A percentile compares a stretch with the other conserved stretches of the same genome.
phyloP scores from a whole-genome alignment of 2,888 invertebrate genomes.

The Acleris holmiana region DNA sequence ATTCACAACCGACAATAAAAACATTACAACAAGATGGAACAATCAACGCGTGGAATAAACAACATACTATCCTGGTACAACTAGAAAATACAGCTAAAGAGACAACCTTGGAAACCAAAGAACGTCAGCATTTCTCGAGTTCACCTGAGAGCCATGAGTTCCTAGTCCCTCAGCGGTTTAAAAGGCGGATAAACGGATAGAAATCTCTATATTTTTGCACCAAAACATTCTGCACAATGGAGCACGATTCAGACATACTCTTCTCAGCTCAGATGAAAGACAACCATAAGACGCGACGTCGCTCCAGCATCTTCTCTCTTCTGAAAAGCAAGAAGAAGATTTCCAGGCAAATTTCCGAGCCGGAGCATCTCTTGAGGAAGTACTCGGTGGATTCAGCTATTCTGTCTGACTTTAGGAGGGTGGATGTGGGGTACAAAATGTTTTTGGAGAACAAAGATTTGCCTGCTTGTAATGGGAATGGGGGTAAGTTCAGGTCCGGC shows the following conservation, averaged over 20 bases:
- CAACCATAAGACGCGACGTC: slow-evolving; percentile 53
- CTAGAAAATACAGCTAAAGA: too few relatives aligned
- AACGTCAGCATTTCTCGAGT: too few relatives aligned
- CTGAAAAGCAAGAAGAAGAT: slow-evolving; percentile 68
- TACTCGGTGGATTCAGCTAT: slow-evolving; percentile 72
- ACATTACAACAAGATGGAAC: too few relatives aligned
- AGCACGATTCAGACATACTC: slow-evolving; percentile 54
- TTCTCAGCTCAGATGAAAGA: slow-evolving; percentile 56
- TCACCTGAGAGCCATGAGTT: too few relatives aligned
- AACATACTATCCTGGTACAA: too few relatives aligned
- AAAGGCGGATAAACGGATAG: background rate
- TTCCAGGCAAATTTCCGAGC: slow-evolving; percentile 66
- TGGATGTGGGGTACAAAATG: slow-evolving; percentile 46
- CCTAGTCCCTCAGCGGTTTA: too few relatives aligned
- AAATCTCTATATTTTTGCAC: background rate
- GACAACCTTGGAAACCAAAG: too few relatives aligned
- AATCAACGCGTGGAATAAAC: too few relatives aligned
- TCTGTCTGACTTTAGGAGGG: slow-evolving; percentile 58
- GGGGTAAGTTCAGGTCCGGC: slow-evolving; percentile 53
- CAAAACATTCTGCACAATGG: slow-evolving; percentile 48
- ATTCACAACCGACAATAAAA: too few relatives aligned
- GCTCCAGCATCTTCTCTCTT: slow-evolving; percentile 72
- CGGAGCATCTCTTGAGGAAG: slow-evolving; percentile 57
- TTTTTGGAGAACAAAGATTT: slow-evolving; percentile 48
- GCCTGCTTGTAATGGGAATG: slow-evolving; percentile 56